Evolutionary conservation across 2,113 vertebrate species (phyloP).

Genomic region (Cyphomyrus discorhynchus): DNA sequence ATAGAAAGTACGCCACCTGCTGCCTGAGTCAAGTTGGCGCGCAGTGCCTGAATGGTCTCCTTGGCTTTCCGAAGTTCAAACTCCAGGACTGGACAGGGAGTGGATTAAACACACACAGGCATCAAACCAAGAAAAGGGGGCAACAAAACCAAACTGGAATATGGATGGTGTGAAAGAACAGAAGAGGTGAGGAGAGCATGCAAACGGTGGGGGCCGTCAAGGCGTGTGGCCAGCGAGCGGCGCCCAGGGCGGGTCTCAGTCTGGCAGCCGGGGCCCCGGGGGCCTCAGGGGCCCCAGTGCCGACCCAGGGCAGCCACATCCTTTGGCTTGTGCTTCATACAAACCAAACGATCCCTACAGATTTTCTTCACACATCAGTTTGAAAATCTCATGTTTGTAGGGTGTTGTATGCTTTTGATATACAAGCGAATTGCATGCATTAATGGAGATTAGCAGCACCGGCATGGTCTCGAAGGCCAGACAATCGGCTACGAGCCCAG

Average conservation of each 20-base stretch:
- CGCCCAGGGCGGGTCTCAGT: conserved; percentile 56
- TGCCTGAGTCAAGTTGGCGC: conserved; percentile 99
- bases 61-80: conserved; percentile 99
- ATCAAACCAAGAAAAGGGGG: conserved; percentile 92
- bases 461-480: neutral
- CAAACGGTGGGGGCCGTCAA: conserved; percentile 78
- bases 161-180: conserved; percentile 87
- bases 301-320: neutral
- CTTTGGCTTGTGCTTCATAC: neutral
- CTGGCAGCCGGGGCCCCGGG: no score
- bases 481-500: neutral
- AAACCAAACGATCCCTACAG: neutral
- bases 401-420: neutral
- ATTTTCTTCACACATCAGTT: neutral
- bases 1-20: conserved; percentile 98
- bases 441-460: neutral
- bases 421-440: neutral
- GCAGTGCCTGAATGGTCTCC: conserved; percentile 99
- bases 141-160: conserved; percentile 48
- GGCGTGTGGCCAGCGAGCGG: conserved; percentile 87
- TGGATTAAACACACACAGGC: conserved; percentile 91
- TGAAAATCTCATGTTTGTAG: neutral
- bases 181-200: conserved; percentile 47
- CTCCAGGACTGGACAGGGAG: conserved; percentile 99
- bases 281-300: neutral